These are phyloP conservation scores for Amazona guildingii DNA, from an alignment of 2,113 vertebrate species.

Conservation along the genomic window DNA sequence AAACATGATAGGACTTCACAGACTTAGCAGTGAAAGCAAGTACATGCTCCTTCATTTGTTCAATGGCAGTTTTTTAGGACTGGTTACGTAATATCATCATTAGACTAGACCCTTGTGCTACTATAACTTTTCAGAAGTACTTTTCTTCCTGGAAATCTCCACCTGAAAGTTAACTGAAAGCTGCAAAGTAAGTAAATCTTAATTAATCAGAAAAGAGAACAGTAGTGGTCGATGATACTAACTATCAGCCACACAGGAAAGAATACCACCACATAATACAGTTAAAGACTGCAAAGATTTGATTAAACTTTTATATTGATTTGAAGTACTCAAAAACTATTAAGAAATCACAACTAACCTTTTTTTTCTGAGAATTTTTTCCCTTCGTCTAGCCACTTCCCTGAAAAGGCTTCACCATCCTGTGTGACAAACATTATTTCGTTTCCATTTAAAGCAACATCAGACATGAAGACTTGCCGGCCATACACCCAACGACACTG, in stretches of 20 bases:
- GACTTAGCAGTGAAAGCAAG: not conserved
- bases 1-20: not conserved
- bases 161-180: not conserved
- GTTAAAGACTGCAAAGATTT: not conserved
- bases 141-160: not conserved
- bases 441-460: conserved; percentile 88
- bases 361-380: conserved; percentile 87
- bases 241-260: not conserved
- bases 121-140: not conserved
- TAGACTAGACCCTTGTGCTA: not conserved
- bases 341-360: conserved; percentile 75
- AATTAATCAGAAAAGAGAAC: not conserved
- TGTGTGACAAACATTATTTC: conserved; percentile 91
- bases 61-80: not conserved
- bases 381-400: conserved; percentile 87
- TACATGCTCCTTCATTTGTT: not conserved
- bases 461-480: conserved; percentile 93
- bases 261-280: not conserved
- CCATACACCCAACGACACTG: conserved; percentile 93
- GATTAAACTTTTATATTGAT: not conserved
- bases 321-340: not conserved
- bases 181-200: not conserved
- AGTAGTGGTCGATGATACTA: not conserved
- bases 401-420: conserved; percentile 94
- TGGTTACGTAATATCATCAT: not conserved